phyloP scores from a whole-genome alignment of 2,113 vertebrate genomes.

The Sinosuthora webbiana region DNA sequence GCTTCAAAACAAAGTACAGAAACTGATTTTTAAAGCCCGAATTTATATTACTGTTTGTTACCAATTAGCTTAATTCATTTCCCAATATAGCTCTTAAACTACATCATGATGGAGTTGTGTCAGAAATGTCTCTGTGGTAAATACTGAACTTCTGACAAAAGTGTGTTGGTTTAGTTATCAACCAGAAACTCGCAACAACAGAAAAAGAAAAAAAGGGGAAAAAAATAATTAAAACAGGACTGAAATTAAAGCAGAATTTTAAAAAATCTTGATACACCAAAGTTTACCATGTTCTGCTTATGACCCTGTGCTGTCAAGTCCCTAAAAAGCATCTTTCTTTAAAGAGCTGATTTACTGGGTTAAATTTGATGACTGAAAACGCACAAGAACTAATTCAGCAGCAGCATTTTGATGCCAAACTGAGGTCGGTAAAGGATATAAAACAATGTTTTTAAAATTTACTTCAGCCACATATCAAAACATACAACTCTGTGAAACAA shows the following conservation, averaged over 20 bases:
- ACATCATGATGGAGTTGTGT: not conserved
- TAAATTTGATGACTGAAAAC: constrained; percentile 11
- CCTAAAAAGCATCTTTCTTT: not conserved
- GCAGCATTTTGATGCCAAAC: constrained; percentile 45
- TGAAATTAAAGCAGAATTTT: not conserved
- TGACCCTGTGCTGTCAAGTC: constrained; percentile 35
- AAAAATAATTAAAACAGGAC: not conserved
- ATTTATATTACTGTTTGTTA: not conserved
- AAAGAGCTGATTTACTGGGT: not conserved
- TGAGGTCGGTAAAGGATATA: constrained; percentile 35
- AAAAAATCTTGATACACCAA: not conserved
- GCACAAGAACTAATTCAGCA: constrained; percentile 38
- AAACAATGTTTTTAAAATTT: constrained; percentile 28
- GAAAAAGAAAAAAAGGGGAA: not conserved
- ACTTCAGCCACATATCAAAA: constrained; percentile 43
- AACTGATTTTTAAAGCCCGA: constrained; percentile 13
- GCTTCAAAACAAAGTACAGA: constrained; percentile 42
- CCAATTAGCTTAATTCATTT: not conserved
- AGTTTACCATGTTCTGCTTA: constrained; percentile 36
- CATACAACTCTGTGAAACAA: constrained; percentile 7
- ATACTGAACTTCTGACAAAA: not conserved
- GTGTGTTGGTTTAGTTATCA: not conserved
- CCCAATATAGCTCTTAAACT: not conserved
- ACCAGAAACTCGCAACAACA: not conserved
- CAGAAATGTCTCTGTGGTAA: not conserved